A percentile compares a stretch with the other conserved stretches of the same genome.
These are phyloP conservation scores for Apus apus DNA, from an alignment of 2,113 vertebrate species.

Conservation along the genomic window DNA sequence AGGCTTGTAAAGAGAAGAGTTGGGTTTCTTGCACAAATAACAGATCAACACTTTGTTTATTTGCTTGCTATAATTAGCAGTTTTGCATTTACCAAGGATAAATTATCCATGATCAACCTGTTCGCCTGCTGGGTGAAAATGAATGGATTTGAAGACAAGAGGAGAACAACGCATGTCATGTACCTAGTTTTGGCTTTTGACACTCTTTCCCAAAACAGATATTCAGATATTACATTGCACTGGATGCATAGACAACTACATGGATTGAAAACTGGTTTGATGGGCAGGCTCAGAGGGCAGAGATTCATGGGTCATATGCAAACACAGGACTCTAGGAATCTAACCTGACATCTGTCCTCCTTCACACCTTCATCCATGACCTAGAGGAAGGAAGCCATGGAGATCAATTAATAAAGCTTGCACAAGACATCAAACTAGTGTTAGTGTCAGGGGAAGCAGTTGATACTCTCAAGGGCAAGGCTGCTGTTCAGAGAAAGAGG, in stretches of 20 bases:
- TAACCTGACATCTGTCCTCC: background rate
- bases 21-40: background rate
- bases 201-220: background rate
- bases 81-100: background rate
- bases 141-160: fast-evolving
- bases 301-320: background rate
- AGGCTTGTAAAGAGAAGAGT: background rate
- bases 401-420: background rate
- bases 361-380: background rate
- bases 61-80: fast-evolving
- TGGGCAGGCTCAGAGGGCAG: background rate
- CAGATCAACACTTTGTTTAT: background rate
- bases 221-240: too few relatives aligned
- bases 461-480: background rate
- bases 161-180: fast-evolving
- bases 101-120: background rate
- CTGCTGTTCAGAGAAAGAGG: background rate
- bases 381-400: background rate
- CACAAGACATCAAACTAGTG: fast-evolving
- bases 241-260: background rate
- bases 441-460: fast-evolving
- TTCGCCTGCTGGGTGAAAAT: fast-evolving
- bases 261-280: background rate
- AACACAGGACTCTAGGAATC: background rate
- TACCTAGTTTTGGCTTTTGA: background rate